Conservation (phyloP, 2,113 vertebrate species). For the Callorhinus ursinus region DNA sequence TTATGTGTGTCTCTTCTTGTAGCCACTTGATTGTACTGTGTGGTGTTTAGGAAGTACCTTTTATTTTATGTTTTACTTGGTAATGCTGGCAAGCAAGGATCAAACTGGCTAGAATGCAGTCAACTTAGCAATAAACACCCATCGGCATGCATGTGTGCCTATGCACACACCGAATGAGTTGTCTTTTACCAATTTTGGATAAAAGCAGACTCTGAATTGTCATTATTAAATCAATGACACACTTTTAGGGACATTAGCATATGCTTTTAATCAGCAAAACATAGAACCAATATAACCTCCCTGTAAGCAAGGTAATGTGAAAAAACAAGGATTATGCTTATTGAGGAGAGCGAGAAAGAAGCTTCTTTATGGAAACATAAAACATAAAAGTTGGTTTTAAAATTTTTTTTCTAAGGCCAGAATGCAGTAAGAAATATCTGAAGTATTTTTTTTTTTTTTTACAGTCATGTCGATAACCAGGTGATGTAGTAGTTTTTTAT, state of each 20-base stretch:
- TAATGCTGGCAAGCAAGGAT: not conserved
- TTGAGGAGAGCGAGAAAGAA: not conserved
- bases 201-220: not conserved
- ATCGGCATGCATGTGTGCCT: not conserved
- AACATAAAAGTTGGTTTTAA: not conserved
- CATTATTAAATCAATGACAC: not conserved
- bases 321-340: not conserved
- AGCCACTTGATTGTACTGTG: not conserved
- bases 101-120: not conserved
- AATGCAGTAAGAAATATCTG: not conserved
- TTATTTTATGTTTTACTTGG: not conserved
- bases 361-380: not conserved
- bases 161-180: not conserved
- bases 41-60: not conserved
- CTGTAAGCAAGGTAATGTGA: not conserved
- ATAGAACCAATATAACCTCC: not conserved
- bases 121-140: not conserved
- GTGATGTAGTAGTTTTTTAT: conserved; percentile 54
- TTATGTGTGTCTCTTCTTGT: conserved; percentile 16
- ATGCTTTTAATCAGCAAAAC: not conserved
- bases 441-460: conserved; percentile 27
- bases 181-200: not conserved
- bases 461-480: conserved; percentile 3
- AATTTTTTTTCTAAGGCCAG: not conserved
- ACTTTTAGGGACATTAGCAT: not conserved